These are phyloP conservation scores for Drosophila nigritarsus DNA, from an alignment of 2,888 invertebrate species.

Conservation along the genomic window DNA sequence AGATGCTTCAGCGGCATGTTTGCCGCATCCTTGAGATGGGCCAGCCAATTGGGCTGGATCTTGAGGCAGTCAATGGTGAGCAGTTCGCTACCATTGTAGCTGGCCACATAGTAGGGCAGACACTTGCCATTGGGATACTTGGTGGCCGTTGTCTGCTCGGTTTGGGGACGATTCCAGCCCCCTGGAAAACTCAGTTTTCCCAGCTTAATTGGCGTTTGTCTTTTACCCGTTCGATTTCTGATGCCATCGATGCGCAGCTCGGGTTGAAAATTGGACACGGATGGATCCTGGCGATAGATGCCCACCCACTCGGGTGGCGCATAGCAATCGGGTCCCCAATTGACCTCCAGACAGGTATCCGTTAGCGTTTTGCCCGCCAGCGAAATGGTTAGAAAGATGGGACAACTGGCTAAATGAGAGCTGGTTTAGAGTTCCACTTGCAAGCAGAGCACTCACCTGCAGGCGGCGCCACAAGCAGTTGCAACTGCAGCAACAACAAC, in stretches of 20 bases:
- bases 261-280: constrained; percentile 75
- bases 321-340: constrained; percentile 84
- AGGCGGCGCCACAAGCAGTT: constrained; percentile 37
- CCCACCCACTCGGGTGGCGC: constrained; percentile 83
- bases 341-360: constrained; percentile 81
- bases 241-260: constrained; percentile 71
- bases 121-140: constrained; percentile 86
- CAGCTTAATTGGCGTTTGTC: constrained; percentile 81
- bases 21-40: constrained; percentile 85
- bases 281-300: constrained; percentile 83
- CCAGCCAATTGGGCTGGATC: constrained; percentile 95
- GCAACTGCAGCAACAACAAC: constrained; percentile 29
- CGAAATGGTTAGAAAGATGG: constrained; percentile 82
- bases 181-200: constrained; percentile 87
- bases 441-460: constrained; percentile 35
- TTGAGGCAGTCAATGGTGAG: constrained; percentile 89
- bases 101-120: constrained; percentile 90
- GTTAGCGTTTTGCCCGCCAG: constrained; percentile 75
- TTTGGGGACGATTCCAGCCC: constrained; percentile 87
- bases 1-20: constrained; percentile 80
- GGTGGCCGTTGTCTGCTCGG: constrained; percentile 55
- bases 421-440: not conserved
- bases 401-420: constrained; percentile 72
- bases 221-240: constrained; percentile 86
- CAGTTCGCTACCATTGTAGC: constrained; percentile 87